Base-by-base conservation (phyloP, 1,140 invertebrate species). In the Calycopis cecrops region DNA sequence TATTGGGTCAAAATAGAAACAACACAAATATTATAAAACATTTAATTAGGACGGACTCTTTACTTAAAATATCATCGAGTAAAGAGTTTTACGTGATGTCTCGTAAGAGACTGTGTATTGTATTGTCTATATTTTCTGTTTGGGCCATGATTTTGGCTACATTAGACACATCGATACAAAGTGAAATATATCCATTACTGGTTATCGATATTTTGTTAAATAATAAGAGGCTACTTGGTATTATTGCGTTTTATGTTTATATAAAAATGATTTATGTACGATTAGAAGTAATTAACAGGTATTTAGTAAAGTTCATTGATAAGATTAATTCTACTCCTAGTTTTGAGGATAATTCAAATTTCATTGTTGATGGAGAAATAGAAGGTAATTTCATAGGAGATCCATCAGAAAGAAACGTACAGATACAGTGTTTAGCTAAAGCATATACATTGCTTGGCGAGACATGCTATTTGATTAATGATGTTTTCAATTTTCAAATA, bases 401-500 rank as follows among this genome's bases (percentile, higher is more conserved):
- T 7, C 48, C 60, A 34, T 64, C 67, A 9, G n/a, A 49, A 7
- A 57, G 55, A 1, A 81, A 69, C 52, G 57, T 62, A 50, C 71
- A 74, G 55, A 72, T 83, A 17, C 57, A 55, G 8, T 65, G 68
- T 14, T 61, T 83, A 18, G 65, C 70, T 2, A 50, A 49, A 3
- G 65, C 60, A 1, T 83, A 78, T 28, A 59, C 69, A 21, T 49
- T 55, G 0, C 69, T 83, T 8, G 75, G 77, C 0, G 69, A 71
- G 35, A 63, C 65, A 18, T 71, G 68, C 42, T 34, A 8, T 12
- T 52, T 72, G 8, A 64, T 78, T 14, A 80, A 80, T 38, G 55
- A 67, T 28, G 38, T 75, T 9, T 83, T 72, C 18, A 73, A 81
- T 40, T 73, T 74, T 42, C 69, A 74, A 57, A 73, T 81, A 16